Conservation (phyloP, 2,113 vertebrate genomes). For the Bufo gargarizans region DNA sequence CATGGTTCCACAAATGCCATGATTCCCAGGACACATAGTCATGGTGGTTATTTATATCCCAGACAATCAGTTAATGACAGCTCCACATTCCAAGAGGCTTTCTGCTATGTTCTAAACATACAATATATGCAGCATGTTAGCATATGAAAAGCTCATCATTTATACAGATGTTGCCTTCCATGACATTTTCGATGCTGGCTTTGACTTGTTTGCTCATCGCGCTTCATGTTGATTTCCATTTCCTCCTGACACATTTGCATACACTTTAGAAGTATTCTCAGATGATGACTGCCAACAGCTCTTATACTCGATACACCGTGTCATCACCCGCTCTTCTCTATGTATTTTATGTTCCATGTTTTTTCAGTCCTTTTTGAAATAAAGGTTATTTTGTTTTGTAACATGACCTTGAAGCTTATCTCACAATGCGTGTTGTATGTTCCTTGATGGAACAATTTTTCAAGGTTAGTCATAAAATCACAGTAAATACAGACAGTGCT, state of each 20-base stretch:
- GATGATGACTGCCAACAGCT: slow-evolving; percentile 18
- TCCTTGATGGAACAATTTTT: not conserved
- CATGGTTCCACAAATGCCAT: not conserved
- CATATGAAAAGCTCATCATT: not conserved
- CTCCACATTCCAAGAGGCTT: not conserved
- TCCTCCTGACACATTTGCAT: slow-evolving; percentile 37
- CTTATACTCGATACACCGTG: slow-evolving; percentile 23
- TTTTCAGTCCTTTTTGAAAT: not conserved
- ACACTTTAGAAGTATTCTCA: not conserved
- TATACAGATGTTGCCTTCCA: not conserved
- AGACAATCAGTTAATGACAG: not conserved
- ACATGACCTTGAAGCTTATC: not conserved
- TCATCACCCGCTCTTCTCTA: not conserved
- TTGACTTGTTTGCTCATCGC: slow-evolving; percentile 14
- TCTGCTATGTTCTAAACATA: not conserved
- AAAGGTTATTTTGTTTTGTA: not conserved
- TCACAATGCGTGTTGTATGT: too few relatives aligned
- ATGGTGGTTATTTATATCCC: not conserved
- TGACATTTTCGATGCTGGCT: slow-evolving; percentile 12
- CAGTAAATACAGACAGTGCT: not conserved
- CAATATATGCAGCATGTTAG: not conserved
- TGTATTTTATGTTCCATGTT: not conserved
- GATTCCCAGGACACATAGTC: not conserved
- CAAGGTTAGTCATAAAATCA: not conserved
- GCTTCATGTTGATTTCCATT: slow-evolving; percentile 19